A percentile compares a stretch with the other conserved stretches of the same genome.
Evolutionary conservation across 2,113 vertebrate species (phyloP).

Genomic region (Lonchura striata): DNA sequence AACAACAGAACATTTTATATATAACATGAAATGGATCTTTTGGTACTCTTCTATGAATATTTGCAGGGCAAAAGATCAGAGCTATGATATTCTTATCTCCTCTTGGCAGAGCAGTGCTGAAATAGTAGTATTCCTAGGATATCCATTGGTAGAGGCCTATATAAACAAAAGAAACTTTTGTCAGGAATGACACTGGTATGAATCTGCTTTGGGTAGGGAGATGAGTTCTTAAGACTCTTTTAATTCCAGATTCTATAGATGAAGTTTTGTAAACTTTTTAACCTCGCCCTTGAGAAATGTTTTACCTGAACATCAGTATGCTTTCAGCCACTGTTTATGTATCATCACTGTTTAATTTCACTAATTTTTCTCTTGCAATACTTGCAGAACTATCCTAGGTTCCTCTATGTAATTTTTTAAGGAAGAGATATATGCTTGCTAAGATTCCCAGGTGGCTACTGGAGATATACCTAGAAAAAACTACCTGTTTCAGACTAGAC

Average conservation of each 20-base stretch:
- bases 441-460: background rate
- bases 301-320: background rate
- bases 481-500: background rate
- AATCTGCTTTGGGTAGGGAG: background rate
- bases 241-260: background rate
- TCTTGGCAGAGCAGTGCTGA: background rate
- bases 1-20: background rate
- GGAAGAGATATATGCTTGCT: background rate
- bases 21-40: background rate
- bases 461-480: background rate
- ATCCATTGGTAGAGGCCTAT: background rate
- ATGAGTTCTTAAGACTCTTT: background rate
- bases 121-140: background rate
- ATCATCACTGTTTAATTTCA: background rate
- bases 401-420: background rate
- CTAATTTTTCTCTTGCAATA: background rate
- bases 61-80: background rate
- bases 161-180: background rate
- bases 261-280: background rate
- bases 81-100: background rate
- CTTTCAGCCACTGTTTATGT: background rate
- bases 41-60: background rate
- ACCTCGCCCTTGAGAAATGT: background rate
- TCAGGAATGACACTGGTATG: background rate
- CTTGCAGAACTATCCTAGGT: background rate